Conservation (phyloP, 2,113 vertebrate genomes). For the Parotia lawesii region DNA sequence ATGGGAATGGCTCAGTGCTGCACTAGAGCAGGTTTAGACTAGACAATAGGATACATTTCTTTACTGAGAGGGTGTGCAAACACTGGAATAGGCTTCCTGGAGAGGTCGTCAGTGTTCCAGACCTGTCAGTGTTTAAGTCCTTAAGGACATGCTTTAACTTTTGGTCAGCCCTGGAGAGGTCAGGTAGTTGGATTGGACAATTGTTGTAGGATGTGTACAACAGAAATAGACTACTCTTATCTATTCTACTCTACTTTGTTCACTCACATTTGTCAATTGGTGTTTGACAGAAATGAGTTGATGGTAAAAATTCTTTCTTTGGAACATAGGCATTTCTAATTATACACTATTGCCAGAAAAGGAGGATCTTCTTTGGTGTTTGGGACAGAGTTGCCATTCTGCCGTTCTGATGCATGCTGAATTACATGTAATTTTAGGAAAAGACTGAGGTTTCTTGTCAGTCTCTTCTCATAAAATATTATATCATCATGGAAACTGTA, state of each 20-base stretch:
- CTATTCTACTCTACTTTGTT: neutral
- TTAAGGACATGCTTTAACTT: neutral
- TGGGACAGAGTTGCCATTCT: neutral
- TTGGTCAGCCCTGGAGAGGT: neutral
- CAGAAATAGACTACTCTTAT: neutral
- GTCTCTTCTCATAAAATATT: neutral
- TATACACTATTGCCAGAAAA: neutral
- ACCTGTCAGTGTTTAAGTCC: neutral
- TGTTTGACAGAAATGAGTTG: neutral
- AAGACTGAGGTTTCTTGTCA: neutral
- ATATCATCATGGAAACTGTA: neutral
- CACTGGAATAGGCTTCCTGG: neutral
- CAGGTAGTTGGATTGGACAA: neutral
- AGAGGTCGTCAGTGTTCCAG: neutral
- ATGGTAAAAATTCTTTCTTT: neutral
- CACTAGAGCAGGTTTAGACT: neutral
- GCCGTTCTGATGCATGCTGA: neutral
- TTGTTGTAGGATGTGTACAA: accelerated
- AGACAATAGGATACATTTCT: neutral
- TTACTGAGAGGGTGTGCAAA: neutral
- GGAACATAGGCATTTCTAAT: neutral
- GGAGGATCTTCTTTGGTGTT: neutral
- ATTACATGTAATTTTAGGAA: neutral
- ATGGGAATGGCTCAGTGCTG: neutral
- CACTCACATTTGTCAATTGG: neutral